Evolutionary conservation across 2,113 vertebrate genomes (phyloP).

Genomic region (Neodontobutis hainanensis): DNA sequence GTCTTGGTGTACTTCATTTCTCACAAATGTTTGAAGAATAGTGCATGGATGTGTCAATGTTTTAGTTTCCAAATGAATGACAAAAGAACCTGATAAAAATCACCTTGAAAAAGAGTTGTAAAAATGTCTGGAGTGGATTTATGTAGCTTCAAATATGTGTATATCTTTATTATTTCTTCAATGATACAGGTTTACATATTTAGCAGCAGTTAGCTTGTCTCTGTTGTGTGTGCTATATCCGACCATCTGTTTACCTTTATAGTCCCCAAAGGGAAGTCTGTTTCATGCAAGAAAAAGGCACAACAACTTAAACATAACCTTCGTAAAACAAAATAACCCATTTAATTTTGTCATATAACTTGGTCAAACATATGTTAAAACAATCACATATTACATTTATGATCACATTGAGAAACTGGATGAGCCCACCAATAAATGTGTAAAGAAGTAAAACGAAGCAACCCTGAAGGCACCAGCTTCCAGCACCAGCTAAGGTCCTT

Average conservation of each 20-base stretch:
- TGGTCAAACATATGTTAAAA: slow-evolving; percentile 36
- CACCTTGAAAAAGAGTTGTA: slow-evolving; percentile 20
- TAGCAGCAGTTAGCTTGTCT: slow-evolving; percentile 48
- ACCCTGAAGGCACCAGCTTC: slow-evolving; percentile 14
- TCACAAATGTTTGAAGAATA: background rate
- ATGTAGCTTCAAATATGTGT: slow-evolving; percentile 31
- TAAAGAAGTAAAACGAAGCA: slow-evolving; percentile 19
- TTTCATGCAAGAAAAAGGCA: slow-evolving; percentile 10
- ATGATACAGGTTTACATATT: slow-evolving; percentile 41
- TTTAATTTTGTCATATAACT: slow-evolving; percentile 46
- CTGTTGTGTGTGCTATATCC: slow-evolving; percentile 32
- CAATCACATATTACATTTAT: slow-evolving; percentile 11
- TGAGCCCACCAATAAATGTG: slow-evolving; percentile 4
- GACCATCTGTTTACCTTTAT: slow-evolving; percentile 65
- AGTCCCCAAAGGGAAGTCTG: slow-evolving; percentile 46
- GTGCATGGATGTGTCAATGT: background rate
- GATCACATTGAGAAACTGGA: slow-evolving; percentile 4
- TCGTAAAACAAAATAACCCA: slow-evolving; percentile 42
- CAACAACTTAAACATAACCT: slow-evolving; percentile 27
- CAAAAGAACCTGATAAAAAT: slow-evolving; percentile 13
- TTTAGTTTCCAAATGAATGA: slow-evolving; percentile 1
- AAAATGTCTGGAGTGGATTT: slow-evolving; percentile 54
- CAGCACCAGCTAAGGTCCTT: slow-evolving; percentile 33
- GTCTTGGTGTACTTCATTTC: slow-evolving; percentile 2
- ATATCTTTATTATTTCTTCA: slow-evolving; percentile 54